Evolutionary conservation across 2,113 vertebrate species (phyloP).

Genomic region (Caretta caretta): DNA sequence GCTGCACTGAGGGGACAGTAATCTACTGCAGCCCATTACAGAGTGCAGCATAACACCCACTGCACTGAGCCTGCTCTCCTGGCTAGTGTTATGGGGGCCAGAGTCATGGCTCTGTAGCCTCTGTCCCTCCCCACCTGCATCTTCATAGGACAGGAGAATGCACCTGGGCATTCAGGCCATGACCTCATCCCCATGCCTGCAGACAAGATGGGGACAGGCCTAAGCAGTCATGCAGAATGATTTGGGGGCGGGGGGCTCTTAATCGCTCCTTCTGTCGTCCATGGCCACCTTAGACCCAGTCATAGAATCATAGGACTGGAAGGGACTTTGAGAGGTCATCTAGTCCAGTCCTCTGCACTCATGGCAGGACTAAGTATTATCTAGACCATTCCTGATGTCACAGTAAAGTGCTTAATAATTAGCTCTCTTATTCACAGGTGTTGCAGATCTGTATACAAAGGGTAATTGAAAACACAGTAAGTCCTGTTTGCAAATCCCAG

Average conservation of each 20-base stretch:
- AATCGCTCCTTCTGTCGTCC: fast-evolving
- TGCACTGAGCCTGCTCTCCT: neutral
- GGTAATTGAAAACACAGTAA: fast-evolving
- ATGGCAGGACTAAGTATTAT: too few species aligned
- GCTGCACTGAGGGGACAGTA: neutral
- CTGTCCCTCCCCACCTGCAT: neutral
- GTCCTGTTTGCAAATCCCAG: neutral
- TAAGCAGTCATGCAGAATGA: neutral
- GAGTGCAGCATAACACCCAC: fast-evolving
- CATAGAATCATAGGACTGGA: neutral
- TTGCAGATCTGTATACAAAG: fast-evolving
- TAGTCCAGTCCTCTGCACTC: too few species aligned
- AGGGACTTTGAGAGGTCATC: too few species aligned
- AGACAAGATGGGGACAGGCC: fast-evolving
- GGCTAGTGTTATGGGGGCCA: fast-evolving
- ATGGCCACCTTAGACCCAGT: fast-evolving
- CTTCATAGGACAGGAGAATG: too few species aligned
- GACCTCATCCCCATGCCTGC: neutral
- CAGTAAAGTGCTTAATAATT: fast-evolving
- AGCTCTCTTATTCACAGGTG: too few species aligned
- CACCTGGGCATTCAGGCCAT: fast-evolving
- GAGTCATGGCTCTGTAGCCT: neutral
- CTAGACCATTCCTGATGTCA: too few species aligned
- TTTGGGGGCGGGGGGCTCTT: neutral
- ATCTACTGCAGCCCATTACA: fast-evolving